Evolutionary conservation across 2,888 invertebrate species (phyloP), one percentile per base, ranked within the genome.

Genomic region (Laspeyria flexula): DNA sequence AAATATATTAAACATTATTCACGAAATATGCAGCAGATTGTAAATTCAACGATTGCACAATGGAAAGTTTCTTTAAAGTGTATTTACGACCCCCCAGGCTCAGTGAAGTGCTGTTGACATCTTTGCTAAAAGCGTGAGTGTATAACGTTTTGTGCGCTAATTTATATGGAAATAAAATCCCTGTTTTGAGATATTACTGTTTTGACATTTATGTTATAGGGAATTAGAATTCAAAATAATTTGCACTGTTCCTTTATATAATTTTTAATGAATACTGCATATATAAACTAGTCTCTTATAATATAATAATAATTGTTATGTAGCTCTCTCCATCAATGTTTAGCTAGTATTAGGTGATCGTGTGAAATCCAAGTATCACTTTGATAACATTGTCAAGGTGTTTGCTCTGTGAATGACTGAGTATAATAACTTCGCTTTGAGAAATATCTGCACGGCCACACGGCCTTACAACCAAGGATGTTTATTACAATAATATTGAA

Each of bases 61-160:
- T 47, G 7, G 7, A 25, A 25, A 25, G 25, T 25, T 25, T 25
- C 4, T 25, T 25, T 25, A 43, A 23, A 42, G 37, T 25, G 50
- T 51, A 50, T 60, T 51, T 45, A 47, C 44, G 38, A 40, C 45
- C 55, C 40, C 37, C 35, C n/a, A n/a, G 34, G 45, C 55, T 62
- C 44, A 34, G 37, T 54, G 49, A 50, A 65, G 57, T 51, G 67
- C 51, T 54, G 51, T 66, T 57, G 63, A 64, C 54, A 57, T 62
- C 41, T 64, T 40, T 46, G 55, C 51, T 67, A 58, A 64, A 64
- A 67, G 63, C 58, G 30, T 46, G 37, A 45, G 33, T 40, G 34
- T 47, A 41, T 49, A 44, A 34, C 43, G 29, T 23, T 16, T 9
- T 13, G 31, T 13, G 2, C 9, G 25, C 25, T 1, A 25, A 25